Conservation (phyloP, 2,888 invertebrate genomes). For the Synanthedon formicaeformis region DNA sequence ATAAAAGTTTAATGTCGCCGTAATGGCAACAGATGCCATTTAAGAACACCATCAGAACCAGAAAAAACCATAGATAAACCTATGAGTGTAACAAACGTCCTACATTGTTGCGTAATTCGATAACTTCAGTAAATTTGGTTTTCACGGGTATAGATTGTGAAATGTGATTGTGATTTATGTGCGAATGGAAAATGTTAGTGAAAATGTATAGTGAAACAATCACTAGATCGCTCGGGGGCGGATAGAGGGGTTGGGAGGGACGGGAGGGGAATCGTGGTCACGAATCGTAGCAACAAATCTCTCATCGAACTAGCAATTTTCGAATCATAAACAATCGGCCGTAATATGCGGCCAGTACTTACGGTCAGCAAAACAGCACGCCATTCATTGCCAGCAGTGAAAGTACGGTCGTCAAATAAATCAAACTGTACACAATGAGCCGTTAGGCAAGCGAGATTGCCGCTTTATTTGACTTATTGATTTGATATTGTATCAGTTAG, state of each 20-base stretch:
- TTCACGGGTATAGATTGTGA: too few species aligned
- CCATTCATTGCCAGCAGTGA: conserved; percentile 22
- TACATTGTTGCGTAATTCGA: too few species aligned
- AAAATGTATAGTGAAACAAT: neutral
- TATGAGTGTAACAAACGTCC: too few species aligned
- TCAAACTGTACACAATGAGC: conserved; percentile 42
- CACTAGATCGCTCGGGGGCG: neutral
- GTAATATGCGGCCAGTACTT: neutral
- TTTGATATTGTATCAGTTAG: conserved; percentile 24
- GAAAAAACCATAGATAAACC: too few species aligned
- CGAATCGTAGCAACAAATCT: conserved; percentile 18
- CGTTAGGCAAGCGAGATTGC: conserved; percentile 42
- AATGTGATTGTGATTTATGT: too few species aligned
- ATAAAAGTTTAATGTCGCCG: too few species aligned
- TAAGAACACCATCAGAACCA: neutral
- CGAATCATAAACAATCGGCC: conserved; percentile 28
- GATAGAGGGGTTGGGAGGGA: too few species aligned
- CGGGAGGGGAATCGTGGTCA: conserved; percentile 5
- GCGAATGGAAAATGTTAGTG: too few species aligned
- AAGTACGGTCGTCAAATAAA: conserved; percentile 54
- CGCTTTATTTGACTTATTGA: conserved; percentile 49
- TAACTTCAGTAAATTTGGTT: too few species aligned
- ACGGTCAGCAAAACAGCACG: neutral
- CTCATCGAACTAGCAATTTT: conserved; percentile 19
- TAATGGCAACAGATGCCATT: neutral